Evolutionary conservation across 2,888 invertebrate species (phyloP), one percentile per base, ranked within the genome.

Genomic region (Syrista parreyssii): DNA sequence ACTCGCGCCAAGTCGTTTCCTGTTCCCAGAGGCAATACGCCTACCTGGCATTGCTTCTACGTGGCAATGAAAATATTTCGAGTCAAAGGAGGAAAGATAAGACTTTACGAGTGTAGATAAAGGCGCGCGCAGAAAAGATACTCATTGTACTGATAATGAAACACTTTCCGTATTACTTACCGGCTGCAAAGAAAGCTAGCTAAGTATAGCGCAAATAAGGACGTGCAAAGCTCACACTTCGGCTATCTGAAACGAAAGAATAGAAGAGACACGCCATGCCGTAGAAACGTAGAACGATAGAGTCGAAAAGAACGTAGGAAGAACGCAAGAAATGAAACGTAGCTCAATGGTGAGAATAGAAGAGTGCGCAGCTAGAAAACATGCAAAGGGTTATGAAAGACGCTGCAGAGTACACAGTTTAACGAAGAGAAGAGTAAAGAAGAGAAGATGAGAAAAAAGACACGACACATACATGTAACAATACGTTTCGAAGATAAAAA

Each of bases 1-100:
- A 99, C 98, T 12, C 99, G 94, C 0, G 99, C 98, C 86, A 99
- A 93, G 92, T 99, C 99, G 92, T 99, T 99, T 75, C 99, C 99
- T 0, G 99, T 99, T 69, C 99, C 99, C 85, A 99, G 92, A 0
- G 99, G 99, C 80, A 99, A 93, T 3, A 99, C 98, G 33, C 98
- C 98, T 34, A 99, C 96, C 92, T 98, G 98, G 82, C 98, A 98
- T 93, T 97, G 96, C 90, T 96, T 96, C 97, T 97, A 40, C 40
- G 15, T 15, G 15, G 2, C 40, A 40, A 15, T 40, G 40, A 15
- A 40, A 40, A 15, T 6, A 40, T 15, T 15, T 15, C 6, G 15
- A 15, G 40, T 40, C 40, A 4, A 15, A 40, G 15, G 1, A 40
- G 40, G 40, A 40, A 15, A 15, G 0, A 40, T 15, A 6, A 40